Evolutionary conservation across 2,113 vertebrate genomes (phyloP).

Genomic region (Dinomys branickii): DNA sequence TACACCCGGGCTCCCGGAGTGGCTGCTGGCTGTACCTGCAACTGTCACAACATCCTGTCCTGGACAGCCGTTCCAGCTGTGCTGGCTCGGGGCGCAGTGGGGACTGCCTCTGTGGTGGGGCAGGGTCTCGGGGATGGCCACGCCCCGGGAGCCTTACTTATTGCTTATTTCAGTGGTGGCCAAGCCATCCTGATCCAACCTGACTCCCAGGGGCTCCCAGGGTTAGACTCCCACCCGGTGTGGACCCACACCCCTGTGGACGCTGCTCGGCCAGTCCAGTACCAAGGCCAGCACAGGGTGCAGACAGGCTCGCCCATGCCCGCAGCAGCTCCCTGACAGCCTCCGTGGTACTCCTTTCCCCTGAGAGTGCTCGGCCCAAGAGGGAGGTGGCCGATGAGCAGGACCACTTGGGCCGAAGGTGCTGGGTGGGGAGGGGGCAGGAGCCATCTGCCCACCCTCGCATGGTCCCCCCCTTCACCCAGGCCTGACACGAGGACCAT

Average conservation of each 20-base stretch:
- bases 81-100: background rate
- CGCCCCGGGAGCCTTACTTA: constrained; percentile 43
- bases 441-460: background rate
- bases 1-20: fast-evolving
- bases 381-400: fast-evolving
- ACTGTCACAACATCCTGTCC: background rate
- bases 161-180: constrained; percentile 68
- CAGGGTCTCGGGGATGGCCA: background rate
- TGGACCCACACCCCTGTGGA: background rate
- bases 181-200: background rate
- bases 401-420: background rate
- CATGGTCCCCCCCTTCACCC: background rate
- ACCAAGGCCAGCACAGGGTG: background rate
- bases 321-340: background rate
- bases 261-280: background rate
- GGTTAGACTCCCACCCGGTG: background rate
- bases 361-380: background rate
- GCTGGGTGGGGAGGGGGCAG: fast-evolving
- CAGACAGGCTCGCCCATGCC: background rate
- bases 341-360: background rate
- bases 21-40: background rate
- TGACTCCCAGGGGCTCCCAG: background rate
- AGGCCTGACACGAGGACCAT: background rate
- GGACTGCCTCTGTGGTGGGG: background rate
- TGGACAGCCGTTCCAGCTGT: background rate